Percentiles rank a stretch among this genome's conserved stretches.
These are phyloP conservation scores for Lycocorax pyrrhopterus DNA, from an alignment of 2,113 vertebrate species.

Conservation along the genomic window DNA sequence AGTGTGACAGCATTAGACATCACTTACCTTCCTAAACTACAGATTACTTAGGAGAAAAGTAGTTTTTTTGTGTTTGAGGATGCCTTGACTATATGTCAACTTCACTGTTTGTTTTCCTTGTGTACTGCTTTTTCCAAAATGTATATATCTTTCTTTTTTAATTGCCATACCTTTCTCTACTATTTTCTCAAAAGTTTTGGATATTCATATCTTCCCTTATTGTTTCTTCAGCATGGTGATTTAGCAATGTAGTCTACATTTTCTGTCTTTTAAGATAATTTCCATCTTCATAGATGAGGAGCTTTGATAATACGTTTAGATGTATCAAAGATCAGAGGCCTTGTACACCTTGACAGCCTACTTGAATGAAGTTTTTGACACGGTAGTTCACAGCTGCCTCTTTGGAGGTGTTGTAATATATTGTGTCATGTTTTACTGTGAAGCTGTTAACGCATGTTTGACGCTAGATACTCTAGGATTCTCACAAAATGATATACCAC, in stretches of 20 bases:
- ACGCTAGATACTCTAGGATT: neutral
- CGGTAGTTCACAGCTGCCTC: neutral
- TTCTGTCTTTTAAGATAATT: neutral
- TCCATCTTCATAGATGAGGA: neutral
- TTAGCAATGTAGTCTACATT: neutral
- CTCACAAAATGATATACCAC: neutral
- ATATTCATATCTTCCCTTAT: neutral
- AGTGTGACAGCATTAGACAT: constrained; percentile 51
- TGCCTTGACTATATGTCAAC: neutral
- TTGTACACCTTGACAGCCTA: neutral
- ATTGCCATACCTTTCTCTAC: neutral
- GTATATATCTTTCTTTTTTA: neutral
- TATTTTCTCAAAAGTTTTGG: neutral
- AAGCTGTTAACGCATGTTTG: neutral
- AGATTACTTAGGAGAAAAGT: constrained; percentile 26
- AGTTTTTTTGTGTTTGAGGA: constrained; percentile 9
- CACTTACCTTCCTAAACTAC: constrained; percentile 57
- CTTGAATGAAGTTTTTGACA: constrained; percentile 6
- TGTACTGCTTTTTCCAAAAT: neutral
- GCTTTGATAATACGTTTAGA: neutral
- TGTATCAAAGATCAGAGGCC: neutral
- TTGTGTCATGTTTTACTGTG: neutral
- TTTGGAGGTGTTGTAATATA: neutral
- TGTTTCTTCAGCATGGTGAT: neutral
- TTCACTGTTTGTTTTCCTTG: neutral